Conservation (phyloP, 64 coral and sea anemone species). For the Stylophora pistillata region DNA sequence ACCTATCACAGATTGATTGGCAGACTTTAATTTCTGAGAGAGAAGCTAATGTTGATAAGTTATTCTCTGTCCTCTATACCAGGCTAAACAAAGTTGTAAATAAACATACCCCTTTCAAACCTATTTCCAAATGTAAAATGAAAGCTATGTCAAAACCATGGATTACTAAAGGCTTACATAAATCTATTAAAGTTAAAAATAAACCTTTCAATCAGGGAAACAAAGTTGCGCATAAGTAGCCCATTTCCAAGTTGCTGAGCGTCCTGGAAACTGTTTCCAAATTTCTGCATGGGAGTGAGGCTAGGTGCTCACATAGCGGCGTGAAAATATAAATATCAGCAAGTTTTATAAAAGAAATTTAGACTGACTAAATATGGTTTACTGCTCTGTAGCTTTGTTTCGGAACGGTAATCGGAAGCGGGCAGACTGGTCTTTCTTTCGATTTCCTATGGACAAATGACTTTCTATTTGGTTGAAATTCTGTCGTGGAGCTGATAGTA, state of each 20-base stretch:
- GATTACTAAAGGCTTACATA: no score
- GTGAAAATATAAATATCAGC: constrained; percentile 11
- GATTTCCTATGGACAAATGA: constrained; percentile 19
- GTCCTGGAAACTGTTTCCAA: background rate
- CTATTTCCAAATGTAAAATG: no score
- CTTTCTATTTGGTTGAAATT: constrained; percentile 26
- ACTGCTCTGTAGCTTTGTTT: constrained; percentile 1
- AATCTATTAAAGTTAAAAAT: no score
- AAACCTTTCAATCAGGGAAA: no score
- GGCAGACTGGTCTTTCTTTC: constrained; percentile 9
- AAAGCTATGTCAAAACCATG: no score
- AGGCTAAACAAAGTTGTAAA: no score
- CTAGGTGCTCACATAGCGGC: constrained; percentile 4
- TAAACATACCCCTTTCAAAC: no score
- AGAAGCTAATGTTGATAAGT: no score
- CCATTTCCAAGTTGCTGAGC: background rate
- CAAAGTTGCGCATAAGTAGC: no score
- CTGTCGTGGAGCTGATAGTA: constrained; percentile 15
- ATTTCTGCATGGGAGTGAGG: background rate
- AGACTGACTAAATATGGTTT: constrained; percentile 27
- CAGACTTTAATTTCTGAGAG: no score
- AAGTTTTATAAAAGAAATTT: background rate
- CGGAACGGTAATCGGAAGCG: background rate
- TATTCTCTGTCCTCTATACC: no score
- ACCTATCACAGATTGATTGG: no score